These are phyloP conservation scores for Leucophenga maculata DNA, from an alignment of 2,888 invertebrate genomes.

Conservation along the genomic window DNA sequence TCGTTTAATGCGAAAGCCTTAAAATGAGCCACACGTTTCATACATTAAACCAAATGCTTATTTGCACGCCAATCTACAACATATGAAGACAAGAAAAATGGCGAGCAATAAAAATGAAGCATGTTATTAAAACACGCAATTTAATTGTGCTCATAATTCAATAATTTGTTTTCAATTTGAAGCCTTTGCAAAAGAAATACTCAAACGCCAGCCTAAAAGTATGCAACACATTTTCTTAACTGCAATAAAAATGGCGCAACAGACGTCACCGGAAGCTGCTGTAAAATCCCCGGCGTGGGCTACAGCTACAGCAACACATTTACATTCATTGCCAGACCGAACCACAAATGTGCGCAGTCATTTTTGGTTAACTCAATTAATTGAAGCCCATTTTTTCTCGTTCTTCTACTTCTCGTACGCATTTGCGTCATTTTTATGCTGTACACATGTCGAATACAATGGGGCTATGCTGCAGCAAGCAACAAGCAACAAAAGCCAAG, in stretches of 20 bases:
- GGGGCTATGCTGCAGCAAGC: too few relatives aligned
- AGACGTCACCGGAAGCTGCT: neutral
- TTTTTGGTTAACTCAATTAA: slow-evolving; percentile 48
- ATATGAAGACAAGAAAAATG: too few relatives aligned
- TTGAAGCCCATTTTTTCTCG: slow-evolving; percentile 44
- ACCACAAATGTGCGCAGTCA: slow-evolving; percentile 1
- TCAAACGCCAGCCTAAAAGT: slow-evolving; percentile 38
- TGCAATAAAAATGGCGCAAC: neutral
- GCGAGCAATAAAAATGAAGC: too few relatives aligned
- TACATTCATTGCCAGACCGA: slow-evolving; percentile 1
- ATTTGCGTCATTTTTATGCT: slow-evolving; percentile 45
- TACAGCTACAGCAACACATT: too few relatives aligned
- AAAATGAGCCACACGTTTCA: too few relatives aligned
- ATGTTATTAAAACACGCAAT: too few relatives aligned
- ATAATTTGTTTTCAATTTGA: neutral
- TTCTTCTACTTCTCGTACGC: neutral
- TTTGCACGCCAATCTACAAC: too few relatives aligned
- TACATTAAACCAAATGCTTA: too few relatives aligned
- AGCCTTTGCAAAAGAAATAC: neutral
- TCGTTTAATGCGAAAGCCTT: too few relatives aligned
- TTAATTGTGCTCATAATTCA: too few relatives aligned
- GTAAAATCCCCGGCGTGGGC: neutral
- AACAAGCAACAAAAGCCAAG: too few relatives aligned
- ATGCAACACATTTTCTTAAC: slow-evolving; percentile 31
- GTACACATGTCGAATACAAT: neutral